Evolutionary conservation across 2,888 invertebrate species (phyloP).

Genomic region (Dynastes grantii): DNA sequence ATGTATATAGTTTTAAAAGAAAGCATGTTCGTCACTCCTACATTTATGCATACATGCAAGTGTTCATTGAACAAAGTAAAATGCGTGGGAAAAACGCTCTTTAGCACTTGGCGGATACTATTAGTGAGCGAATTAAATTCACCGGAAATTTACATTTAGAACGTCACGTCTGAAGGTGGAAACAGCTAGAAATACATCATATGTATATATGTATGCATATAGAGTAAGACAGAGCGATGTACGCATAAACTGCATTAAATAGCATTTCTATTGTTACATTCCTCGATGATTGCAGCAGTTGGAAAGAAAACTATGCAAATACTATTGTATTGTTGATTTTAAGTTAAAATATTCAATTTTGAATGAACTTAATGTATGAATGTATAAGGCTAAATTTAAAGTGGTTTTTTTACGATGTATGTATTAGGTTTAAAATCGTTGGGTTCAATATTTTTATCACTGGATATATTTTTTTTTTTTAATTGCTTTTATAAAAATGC

Average conservation of each 20-base stretch:
- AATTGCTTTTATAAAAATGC: too few species aligned
- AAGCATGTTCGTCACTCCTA: constrained; percentile 37
- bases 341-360: too few species aligned
- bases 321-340: neutral
- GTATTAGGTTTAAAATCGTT: too few species aligned
- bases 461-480: too few species aligned
- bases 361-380: too few species aligned
- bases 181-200: constrained; percentile 15
- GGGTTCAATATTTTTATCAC: too few species aligned
- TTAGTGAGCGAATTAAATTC: constrained; percentile 45
- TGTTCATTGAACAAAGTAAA: constrained; percentile 44
- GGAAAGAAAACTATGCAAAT: neutral
- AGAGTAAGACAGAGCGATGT: constrained; percentile 13
- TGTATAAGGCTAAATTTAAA: too few species aligned
- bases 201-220: neutral
- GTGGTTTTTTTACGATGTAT: too few species aligned
- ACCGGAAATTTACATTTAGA: constrained; percentile 48
- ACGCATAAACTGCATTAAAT: constrained; percentile 38
- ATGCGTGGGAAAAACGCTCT: constrained; percentile 40
- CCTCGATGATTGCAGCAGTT: neutral
- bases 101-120: constrained; percentile 45
- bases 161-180: constrained; percentile 44
- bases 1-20: neutral
- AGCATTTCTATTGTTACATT: constrained; percentile 13
- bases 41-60: constrained; percentile 32